A percentile compares a stretch with the other conserved stretches of the same genome.
Conservation (phyloP, 2,888 invertebrate species). For the Diadegma fenestrale region DNA sequence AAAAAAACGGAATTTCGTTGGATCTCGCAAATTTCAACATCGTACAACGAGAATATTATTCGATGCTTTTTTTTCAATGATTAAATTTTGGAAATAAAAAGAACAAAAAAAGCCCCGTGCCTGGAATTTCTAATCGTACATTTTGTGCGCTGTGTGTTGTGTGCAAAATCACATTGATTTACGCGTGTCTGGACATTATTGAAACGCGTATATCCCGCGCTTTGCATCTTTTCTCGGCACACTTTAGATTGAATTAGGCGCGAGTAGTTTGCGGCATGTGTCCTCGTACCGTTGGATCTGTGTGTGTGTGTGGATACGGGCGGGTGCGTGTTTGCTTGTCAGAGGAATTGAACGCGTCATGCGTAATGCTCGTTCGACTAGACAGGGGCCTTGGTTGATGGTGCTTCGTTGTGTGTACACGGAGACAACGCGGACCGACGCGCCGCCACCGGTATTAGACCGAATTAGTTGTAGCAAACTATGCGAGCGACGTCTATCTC, state of each 20-base stretch:
- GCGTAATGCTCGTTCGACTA: conserved; percentile 41
- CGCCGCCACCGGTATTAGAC: conserved; percentile 46
- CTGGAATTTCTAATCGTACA: too few species aligned
- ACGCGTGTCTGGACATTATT: background rate
- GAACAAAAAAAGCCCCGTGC: too few species aligned
- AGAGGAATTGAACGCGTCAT: conserved; percentile 57
- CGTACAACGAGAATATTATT: background rate
- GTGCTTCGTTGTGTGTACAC: conserved; percentile 18
- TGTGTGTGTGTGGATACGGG: background rate
- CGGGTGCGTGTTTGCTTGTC: background rate
- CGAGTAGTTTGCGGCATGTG: conserved; percentile 34
- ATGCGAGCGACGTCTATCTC: conserved; percentile 15
- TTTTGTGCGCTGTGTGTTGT: too few species aligned
- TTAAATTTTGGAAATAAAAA: too few species aligned
- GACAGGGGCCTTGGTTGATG: conserved; percentile 18
- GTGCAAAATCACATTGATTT: background rate
- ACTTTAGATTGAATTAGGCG: conserved; percentile 63
- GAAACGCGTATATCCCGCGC: conserved; percentile 12
- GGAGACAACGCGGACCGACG: conserved; percentile 49
- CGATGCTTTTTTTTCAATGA: too few species aligned
- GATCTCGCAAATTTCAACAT: background rate
- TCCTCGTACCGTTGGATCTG: background rate
- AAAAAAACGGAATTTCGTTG: too few species aligned
- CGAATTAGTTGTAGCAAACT: conserved; percentile 57
- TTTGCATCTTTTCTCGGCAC: conserved; percentile 48